A percentile compares a stretch with the other conserved stretches of the same genome.
Conservation (phyloP, 2,888 invertebrate genomes). For the Hypselothyrea guttata region DNA sequence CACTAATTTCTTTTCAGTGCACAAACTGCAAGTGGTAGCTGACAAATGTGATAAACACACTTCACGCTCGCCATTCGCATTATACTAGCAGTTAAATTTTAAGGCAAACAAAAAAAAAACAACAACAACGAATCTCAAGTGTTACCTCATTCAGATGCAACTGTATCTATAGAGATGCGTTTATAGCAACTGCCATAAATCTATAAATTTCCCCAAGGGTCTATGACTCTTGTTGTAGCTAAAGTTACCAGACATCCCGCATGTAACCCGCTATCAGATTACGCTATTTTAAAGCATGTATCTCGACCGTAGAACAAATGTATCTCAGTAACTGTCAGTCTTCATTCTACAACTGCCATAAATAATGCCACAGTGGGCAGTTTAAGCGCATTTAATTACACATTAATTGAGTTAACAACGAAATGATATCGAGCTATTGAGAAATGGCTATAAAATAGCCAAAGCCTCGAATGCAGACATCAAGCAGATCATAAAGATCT, state of each 20-base stretch:
- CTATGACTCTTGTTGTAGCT: constrained; percentile 22
- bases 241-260: constrained; percentile 37
- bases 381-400: too few species aligned
- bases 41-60: constrained; percentile 73
- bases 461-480: background rate
- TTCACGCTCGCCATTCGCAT: constrained; percentile 54
- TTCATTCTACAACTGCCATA: background rate
- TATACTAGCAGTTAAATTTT: constrained; percentile 57
- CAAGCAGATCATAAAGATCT: constrained; percentile 20
- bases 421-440: too few species aligned
- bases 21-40: constrained; percentile 74
- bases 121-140: constrained; percentile 32
- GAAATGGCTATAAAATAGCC: background rate
- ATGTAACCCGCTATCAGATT: constrained; percentile 55
- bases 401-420: too few species aligned
- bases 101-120: constrained; percentile 45
- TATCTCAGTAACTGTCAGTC: background rate
- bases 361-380: background rate
- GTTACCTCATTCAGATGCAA: constrained; percentile 61
- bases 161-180: constrained; percentile 8
- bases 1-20: too few species aligned
- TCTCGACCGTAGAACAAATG: too few species aligned
- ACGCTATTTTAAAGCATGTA: constrained; percentile 27
- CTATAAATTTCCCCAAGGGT: background rate
- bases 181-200: constrained; percentile 3